phyloP scores from a whole-genome alignment of 1,140 invertebrate species.

The Drosophila gunungcola region DNA sequence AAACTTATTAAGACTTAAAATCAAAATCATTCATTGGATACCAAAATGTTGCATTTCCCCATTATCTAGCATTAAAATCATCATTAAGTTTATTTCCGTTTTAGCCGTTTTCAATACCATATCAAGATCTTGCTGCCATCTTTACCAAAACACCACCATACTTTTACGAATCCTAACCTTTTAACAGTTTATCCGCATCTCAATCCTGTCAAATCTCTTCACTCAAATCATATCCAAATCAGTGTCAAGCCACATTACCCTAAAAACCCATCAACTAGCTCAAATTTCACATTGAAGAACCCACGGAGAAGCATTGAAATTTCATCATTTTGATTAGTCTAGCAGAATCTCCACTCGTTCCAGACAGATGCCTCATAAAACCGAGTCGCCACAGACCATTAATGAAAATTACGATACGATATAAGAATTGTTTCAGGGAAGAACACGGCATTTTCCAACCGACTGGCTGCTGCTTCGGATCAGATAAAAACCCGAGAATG shows the following conservation, averaged over 20 bases:
- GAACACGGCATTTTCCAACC: slow-evolving; percentile 66
- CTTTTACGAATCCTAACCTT: slow-evolving; percentile 8
- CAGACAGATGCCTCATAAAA: slow-evolving; percentile 66
- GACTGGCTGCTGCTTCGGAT: slow-evolving; percentile 65
- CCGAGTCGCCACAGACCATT: slow-evolving; percentile 55
- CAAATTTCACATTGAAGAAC: slow-evolving; percentile 56
- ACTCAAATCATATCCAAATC: slow-evolving; percentile 51
- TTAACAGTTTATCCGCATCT: slow-evolving; percentile 20
- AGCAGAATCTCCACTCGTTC: slow-evolving; percentile 34
- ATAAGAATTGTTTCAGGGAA: slow-evolving; percentile 36
- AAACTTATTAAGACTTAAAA: no score
- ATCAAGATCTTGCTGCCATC: slow-evolving; percentile 13
- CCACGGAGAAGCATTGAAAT: slow-evolving; percentile 57
- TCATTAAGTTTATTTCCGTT: background rate
- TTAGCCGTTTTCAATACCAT: background rate
- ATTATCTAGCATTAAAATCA: background rate
- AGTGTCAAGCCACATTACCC: slow-evolving; percentile 66
- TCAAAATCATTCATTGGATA: background rate
- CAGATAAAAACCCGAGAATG: slow-evolving; percentile 73
- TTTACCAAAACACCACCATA: background rate
- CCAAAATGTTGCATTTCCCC: background rate
- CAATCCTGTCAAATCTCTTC: slow-evolving; percentile 56
- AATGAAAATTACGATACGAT: slow-evolving; percentile 68
- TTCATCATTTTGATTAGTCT: slow-evolving; percentile 75
- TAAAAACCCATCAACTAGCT: slow-evolving; percentile 59